Base-by-base conservation (phyloP, 2,113 vertebrate species). In the Australoheros scitulus region DNA sequence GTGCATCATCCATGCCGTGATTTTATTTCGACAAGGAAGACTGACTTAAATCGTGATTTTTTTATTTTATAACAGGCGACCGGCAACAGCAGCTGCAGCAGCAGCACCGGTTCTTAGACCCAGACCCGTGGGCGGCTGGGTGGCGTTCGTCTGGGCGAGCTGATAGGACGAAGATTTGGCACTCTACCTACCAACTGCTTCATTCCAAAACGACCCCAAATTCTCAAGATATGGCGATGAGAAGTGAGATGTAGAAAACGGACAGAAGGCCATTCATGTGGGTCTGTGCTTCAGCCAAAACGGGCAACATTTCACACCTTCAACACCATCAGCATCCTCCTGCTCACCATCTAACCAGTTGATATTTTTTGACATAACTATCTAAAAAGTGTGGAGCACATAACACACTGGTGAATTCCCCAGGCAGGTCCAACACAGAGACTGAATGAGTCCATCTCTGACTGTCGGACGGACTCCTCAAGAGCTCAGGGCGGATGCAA, bases 71-170 rank as follows among this genome's bases (percentile, higher is more conserved):
- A 60, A 75, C 36, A 79, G 76, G 64, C 58, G 29, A 79, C 72
- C 4, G 36, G 17, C 75, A 60, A 56, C 75, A 61, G 41, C 84
- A 76, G 32, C 82, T 68, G 47, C 77, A 72, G n/a, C 76, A 72
- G 29, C 82, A 83, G 13, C 74, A 61, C n/a, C 70, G 56, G 76
- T 81, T 87, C 80, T 83, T 26, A 91, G 88, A 91, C 84, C 83
- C 92, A 93, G 92, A 94, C 91, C 92, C 88, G 93, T 94, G 92
- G 93, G 93, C 88, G 91, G 86, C 87, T 91, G 89, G 90, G 93
- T 85, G 92, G 87, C 90, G 88, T 92, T 90, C 83, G 91, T 92
- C 92, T 92, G 91, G 82, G 88, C 43, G 84, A 89, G 74, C 88
- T 85, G 78, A 87, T 29, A 87, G 88, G 77, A 89, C 81, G 65